phyloP scores from a whole-genome alignment of 2,888 invertebrate genomes.

The Lydus trimaculatus region DNA sequence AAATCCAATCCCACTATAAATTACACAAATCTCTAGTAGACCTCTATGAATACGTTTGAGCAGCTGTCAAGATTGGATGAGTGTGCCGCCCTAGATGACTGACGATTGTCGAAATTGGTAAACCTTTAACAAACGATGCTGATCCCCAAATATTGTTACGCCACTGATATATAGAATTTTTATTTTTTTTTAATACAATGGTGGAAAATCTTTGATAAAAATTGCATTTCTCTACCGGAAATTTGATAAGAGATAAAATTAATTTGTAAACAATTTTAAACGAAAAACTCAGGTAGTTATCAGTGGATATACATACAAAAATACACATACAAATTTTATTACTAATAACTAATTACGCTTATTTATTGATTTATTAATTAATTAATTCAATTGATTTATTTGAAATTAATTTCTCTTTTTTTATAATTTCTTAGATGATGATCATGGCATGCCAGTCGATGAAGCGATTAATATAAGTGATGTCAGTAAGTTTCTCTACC shows the following conservation, averaged over 20 bases:
- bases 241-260: neutral
- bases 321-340: neutral
- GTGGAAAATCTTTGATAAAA: neutral
- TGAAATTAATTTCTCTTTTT: neutral
- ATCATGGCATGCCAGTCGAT: conserved; percentile 54
- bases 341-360: neutral
- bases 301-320: neutral
- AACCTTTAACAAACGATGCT: too few species aligned
- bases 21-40: too few species aligned
- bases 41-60: too few species aligned
- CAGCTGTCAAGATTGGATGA: too few species aligned
- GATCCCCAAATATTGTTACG: too few species aligned
- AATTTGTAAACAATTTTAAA: conserved; percentile 1
- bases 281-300: conserved; percentile 6
- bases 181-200: too few species aligned
- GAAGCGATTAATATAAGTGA: conserved; percentile 76
- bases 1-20: too few species aligned
- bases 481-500: conserved; percentile 73
- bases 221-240: neutral
- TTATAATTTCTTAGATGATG: conserved; percentile 23
- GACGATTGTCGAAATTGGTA: too few species aligned
- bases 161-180: too few species aligned
- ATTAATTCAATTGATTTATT: too few species aligned
- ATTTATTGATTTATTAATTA: conserved; percentile 24
- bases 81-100: too few species aligned